Evolutionary conservation across 2,888 invertebrate species (phyloP).

Genomic region (Hololepta plana): DNA sequence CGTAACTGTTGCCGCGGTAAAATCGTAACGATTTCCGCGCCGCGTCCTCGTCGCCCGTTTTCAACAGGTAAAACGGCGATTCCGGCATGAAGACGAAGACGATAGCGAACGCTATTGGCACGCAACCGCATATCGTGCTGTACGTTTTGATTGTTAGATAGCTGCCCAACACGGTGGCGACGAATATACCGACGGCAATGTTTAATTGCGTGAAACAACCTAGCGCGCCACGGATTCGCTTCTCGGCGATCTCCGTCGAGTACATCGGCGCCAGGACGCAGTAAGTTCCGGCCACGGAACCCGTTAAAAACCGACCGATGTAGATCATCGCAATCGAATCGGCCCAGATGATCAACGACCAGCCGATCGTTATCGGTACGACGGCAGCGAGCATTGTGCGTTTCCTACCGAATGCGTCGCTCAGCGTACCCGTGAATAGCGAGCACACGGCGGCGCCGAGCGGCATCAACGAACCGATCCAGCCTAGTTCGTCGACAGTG

Average conservation of each 20-base stretch:
- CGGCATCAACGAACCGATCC: slow-evolving; percentile 47
- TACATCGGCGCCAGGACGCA: slow-evolving; percentile 67
- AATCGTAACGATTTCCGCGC: slow-evolving; percentile 47
- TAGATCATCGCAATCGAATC: slow-evolving; percentile 37
- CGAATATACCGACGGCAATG: slow-evolving; percentile 60
- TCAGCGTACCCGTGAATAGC: slow-evolving; percentile 47
- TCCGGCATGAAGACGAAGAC: slow-evolving; percentile 70
- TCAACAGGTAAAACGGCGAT: slow-evolving; percentile 52
- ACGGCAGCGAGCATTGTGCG: slow-evolving; percentile 40
- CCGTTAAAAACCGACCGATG: slow-evolving; percentile 45
- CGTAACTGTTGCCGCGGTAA: slow-evolving; percentile 50
- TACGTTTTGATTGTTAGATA: slow-evolving; percentile 36
- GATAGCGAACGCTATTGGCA: slow-evolving; percentile 45
- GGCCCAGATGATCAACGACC: slow-evolving; percentile 49
- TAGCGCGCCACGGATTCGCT: slow-evolving; percentile 57
- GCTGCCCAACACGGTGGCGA: slow-evolving; percentile 49
- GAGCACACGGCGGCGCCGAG: slow-evolving; percentile 53
- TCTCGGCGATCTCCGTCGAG: slow-evolving; percentile 65
- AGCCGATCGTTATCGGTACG: slow-evolving; percentile 48
- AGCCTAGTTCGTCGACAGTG: slow-evolving; percentile 35
- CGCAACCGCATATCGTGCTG: slow-evolving; percentile 39
- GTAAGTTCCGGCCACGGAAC: slow-evolving; percentile 55
- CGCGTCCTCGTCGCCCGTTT: slow-evolving; percentile 37
- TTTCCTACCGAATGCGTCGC: slow-evolving; percentile 50
- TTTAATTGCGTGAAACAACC: slow-evolving; percentile 72